Conservation (phyloP, 2,113 vertebrate species). For the Tringa solitaria region DNA sequence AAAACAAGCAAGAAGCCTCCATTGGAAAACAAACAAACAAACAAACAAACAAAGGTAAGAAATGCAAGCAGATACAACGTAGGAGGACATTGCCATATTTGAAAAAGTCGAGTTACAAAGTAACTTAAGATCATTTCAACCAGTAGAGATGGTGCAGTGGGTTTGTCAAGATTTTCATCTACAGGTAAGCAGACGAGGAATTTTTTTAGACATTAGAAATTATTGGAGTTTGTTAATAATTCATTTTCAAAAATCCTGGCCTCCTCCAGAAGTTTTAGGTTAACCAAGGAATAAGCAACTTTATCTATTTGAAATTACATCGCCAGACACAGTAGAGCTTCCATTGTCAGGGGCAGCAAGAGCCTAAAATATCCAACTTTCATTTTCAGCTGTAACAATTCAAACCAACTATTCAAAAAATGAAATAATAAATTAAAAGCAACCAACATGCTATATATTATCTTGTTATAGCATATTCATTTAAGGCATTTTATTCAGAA, state of each 20-base stretch:
- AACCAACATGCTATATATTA: not conserved
- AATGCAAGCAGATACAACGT: not conserved
- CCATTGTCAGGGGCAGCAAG: not conserved
- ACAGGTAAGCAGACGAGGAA: not conserved
- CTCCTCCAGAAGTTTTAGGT: not conserved
- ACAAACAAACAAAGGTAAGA: not conserved
- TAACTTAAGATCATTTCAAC: not conserved
- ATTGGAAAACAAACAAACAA: not conserved
- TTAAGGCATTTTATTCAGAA: not conserved
- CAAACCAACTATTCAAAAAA: not conserved
- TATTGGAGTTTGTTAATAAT: constrained; percentile 3
- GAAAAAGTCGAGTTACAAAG: not conserved
- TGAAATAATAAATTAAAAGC: not conserved
- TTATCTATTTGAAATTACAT: not conserved
- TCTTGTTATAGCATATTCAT: not conserved
- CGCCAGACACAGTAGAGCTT: not conserved
- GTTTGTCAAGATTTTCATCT: constrained; percentile 1
- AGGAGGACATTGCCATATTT: not conserved
- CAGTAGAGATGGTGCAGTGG: not conserved
- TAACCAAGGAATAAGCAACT: constrained; percentile 5
- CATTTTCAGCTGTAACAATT: not conserved
- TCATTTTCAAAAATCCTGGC: not conserved
- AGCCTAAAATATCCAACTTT: not conserved
- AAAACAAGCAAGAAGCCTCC: not conserved
- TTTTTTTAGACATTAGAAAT: not conserved